These are phyloP conservation scores for Cuniculus paca DNA, from an alignment of 2,797 vertebrate species.

Conservation along the genomic window DNA sequence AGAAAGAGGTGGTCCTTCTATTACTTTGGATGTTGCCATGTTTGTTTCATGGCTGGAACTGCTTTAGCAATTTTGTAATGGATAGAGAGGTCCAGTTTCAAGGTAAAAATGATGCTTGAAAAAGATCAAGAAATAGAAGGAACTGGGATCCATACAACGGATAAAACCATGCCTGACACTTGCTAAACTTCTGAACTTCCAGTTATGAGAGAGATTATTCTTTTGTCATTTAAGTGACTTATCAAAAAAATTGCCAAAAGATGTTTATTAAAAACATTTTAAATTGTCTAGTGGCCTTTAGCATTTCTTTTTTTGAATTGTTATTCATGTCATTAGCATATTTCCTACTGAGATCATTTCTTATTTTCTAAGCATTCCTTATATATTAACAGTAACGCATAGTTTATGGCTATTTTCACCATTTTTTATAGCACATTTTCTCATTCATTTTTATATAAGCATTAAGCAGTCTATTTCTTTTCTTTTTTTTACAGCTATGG, in stretches of 20 bases:
- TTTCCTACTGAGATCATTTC: constrained; percentile 64
- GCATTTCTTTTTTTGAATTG: constrained; percentile 45
- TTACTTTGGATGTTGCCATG: constrained; percentile 9
- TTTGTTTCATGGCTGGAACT: background rate
- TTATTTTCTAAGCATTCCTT: constrained; percentile 60
- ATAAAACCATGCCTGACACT: background rate
- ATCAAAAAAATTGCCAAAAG: constrained; percentile 3
- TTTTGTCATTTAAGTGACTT: constrained; percentile 33
- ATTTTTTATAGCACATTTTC: constrained; percentile 39
- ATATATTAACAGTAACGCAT: constrained; percentile 20
- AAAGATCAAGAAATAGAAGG: background rate
- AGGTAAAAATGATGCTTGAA: background rate
- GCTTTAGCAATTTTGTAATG: constrained; percentile 27
- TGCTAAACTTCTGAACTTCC: background rate
- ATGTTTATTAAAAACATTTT: constrained; percentile 46
- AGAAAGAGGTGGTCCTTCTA: constrained; percentile 46
- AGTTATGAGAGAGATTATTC: constrained; percentile 1
- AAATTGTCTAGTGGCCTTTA: constrained; percentile 33
- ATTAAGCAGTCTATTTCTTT: constrained; percentile 30
- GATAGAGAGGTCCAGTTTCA: background rate
- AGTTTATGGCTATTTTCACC: constrained; percentile 9
- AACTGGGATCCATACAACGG: background rate
- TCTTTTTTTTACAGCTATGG: background rate
- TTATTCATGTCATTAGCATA: constrained; percentile 38
- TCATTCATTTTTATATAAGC: constrained; percentile 23